phyloP scores from a whole-genome alignment of 2,113 vertebrate genomes.

The Mormyrus iriodes region DNA sequence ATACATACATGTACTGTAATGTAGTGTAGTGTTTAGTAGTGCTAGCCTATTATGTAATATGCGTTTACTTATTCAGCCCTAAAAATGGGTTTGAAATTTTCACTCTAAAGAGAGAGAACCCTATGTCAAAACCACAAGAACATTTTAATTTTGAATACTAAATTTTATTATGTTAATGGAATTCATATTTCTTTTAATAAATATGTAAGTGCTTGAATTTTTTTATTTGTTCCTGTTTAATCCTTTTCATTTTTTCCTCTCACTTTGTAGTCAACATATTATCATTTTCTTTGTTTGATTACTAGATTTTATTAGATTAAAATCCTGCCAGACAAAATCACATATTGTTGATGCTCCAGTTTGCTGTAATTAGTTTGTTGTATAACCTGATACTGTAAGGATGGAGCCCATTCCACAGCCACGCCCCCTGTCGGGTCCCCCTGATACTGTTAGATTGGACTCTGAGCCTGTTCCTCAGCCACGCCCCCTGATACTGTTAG shows the following conservation, averaged over 20 bases:
- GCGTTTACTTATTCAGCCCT: not conserved
- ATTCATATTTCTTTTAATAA: not conserved
- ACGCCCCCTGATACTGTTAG: too few species aligned
- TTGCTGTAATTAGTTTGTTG: not conserved
- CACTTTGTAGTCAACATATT: not conserved
- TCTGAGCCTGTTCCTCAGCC: too few species aligned
- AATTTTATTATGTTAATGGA: not conserved
- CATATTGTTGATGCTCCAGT: not conserved
- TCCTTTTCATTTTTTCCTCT: not conserved
- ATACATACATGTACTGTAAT: not conserved
- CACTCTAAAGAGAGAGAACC: not conserved
- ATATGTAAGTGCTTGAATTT: not conserved
- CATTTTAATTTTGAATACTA: not conserved
- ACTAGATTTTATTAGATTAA: not conserved
- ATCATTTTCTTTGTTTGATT: not conserved
- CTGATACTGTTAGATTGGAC: not conserved
- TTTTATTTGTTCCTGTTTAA: not conserved
- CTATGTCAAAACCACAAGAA: not conserved
- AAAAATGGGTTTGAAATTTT: not conserved
- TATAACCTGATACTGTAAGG: not conserved
- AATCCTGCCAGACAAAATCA: not conserved
- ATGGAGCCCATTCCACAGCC: not conserved
- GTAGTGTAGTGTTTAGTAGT: not conserved
- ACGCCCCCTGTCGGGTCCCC: not conserved
- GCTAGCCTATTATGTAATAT: not conserved